A percentile compares a stretch with the other conserved stretches of the same genome.
Evolutionary conservation across 2,797 vertebrate species (phyloP).

Genomic region (Gambusia yucatana): DNA sequence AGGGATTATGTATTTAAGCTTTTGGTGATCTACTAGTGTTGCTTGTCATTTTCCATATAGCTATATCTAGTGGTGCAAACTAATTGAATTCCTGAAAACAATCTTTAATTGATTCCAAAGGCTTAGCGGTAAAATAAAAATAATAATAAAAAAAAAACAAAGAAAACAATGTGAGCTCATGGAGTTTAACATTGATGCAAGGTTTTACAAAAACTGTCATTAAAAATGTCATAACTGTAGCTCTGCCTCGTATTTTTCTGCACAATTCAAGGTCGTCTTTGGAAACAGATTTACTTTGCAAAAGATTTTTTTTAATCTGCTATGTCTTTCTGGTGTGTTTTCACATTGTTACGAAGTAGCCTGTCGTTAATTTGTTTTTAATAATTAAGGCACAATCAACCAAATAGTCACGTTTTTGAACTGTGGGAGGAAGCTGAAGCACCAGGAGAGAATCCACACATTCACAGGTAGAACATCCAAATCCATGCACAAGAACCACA

Average conservation of each 20-base stretch:
- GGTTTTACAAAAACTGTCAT: conserved; percentile 77
- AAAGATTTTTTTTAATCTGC: not conserved
- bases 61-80: conserved; percentile 47
- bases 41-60: conserved; percentile 69
- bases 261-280: not conserved
- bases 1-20: conserved; percentile 33
- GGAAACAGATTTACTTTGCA: not conserved
- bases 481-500: no score
- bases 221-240: conserved; percentile 74
- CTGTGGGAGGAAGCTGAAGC: no score
- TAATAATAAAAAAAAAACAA: no score
- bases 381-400: not conserved
- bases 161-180: conserved; percentile 50
- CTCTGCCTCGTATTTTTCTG: conserved; percentile 47
- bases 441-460: no score
- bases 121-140: conserved; percentile 44
- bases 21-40: conserved; percentile 50
- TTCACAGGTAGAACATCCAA: no score
- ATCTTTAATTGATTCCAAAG: conserved; percentile 49
- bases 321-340: not conserved
- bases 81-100: conserved; percentile 52
- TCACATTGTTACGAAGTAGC: not conserved
- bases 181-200: conserved; percentile 73
- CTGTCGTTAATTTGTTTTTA: not conserved
- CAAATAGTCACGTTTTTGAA: no score